These are phyloP conservation scores for Naja naja DNA, from an alignment of 2,113 vertebrate species.

Conservation along the genomic window DNA sequence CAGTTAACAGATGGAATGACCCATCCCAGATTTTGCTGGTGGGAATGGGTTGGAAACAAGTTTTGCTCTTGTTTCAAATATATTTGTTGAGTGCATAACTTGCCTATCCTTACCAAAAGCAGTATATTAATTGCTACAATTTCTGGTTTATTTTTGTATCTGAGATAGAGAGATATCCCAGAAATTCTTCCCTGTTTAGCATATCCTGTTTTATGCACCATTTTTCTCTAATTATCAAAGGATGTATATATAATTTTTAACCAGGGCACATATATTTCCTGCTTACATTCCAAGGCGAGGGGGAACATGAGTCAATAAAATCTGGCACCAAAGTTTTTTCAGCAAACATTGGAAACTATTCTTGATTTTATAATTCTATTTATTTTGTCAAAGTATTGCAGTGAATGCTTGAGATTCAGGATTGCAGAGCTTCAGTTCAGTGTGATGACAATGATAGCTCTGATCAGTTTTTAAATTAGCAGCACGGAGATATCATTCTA, in stretches of 20 bases:
- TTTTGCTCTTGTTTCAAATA: not conserved
- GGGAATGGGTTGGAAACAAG: not conserved
- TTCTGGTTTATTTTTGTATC: not conserved
- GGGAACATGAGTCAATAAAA: not conserved
- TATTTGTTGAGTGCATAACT: not conserved
- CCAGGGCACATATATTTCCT: not conserved
- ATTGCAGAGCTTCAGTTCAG: not conserved
- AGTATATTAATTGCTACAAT: too few relatives aligned
- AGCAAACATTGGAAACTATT: not conserved
- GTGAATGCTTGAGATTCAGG: not conserved
- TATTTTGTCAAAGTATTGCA: not conserved
- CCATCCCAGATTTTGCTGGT: not conserved
- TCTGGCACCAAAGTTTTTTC: rapidly evolving
- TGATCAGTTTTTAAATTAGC: not conserved
- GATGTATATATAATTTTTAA: not conserved
- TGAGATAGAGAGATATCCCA: not conserved
- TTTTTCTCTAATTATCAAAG: not conserved
- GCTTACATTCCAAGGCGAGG: not conserved
- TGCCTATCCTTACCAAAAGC: not conserved
- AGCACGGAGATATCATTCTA: not conserved
- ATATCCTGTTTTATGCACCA: not conserved
- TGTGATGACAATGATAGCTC: not conserved
- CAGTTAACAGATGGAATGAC: not conserved
- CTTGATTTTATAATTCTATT: not conserved
- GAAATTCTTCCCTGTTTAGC: not conserved